A percentile compares a stretch with the other conserved stretches of the same genome.
phyloP scores from a whole-genome alignment of 2,113 vertebrate genomes.

The Heterotis niloticus region DNA sequence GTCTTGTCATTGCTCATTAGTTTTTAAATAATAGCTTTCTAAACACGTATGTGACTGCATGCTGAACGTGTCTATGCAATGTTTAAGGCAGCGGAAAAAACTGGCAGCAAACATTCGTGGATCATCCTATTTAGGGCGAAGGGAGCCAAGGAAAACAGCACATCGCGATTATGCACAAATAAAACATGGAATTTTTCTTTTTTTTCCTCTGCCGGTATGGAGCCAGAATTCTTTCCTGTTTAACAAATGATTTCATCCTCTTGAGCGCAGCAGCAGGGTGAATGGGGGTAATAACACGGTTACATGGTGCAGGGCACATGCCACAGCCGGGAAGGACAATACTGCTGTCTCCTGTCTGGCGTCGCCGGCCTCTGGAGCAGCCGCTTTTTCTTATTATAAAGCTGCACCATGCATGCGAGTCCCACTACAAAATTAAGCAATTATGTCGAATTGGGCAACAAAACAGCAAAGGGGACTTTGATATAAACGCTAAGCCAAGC shows the following conservation, averaged over 20 bases:
- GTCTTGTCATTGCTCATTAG: too few relatives aligned
- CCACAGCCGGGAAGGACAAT: constrained; percentile 58
- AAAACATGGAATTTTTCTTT: neutral
- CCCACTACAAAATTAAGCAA: constrained; percentile 71
- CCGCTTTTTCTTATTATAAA: constrained; percentile 78
- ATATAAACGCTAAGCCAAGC: neutral
- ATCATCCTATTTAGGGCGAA: neutral
- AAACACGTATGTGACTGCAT: too few relatives aligned
- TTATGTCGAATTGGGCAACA: constrained; percentile 75
- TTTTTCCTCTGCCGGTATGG: constrained; percentile 19
- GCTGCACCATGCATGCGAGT: constrained; percentile 49
- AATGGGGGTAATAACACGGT: constrained; percentile 70
- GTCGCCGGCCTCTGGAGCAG: constrained; percentile 69
- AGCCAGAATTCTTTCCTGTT: constrained; percentile 29
- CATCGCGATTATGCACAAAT: neutral
- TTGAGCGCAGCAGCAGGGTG: constrained; percentile 30
- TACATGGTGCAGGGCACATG: constrained; percentile 55
- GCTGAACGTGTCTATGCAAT: neutral
- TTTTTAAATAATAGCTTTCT: too few relatives aligned
- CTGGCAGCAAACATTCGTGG: neutral
- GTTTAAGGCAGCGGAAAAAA: neutral
- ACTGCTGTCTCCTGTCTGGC: constrained; percentile 69
- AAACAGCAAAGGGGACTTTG: constrained; percentile 32
- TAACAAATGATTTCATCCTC: constrained; percentile 24
- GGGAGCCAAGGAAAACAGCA: neutral